These are phyloP conservation scores for Pica pica DNA, from an alignment of 2,113 vertebrate species.

Conservation along the genomic window DNA sequence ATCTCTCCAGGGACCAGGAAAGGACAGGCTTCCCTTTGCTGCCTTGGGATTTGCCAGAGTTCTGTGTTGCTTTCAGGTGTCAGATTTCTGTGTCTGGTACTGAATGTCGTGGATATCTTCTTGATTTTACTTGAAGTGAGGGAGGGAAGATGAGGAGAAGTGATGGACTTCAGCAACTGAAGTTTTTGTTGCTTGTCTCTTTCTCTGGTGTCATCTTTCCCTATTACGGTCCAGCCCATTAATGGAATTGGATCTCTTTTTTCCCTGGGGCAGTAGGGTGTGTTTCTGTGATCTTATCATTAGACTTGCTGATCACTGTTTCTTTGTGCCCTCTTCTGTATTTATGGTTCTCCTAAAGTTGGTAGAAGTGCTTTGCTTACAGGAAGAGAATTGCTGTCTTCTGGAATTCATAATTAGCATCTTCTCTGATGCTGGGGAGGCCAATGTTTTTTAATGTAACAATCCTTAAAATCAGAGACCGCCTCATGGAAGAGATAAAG, in stretches of 20 bases:
- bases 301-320: neutral
- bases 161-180: neutral
- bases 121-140: neutral
- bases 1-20: neutral
- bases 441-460: neutral
- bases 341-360: neutral
- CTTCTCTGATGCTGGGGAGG: neutral
- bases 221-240: neutral
- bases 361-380: neutral
- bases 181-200: neutral
- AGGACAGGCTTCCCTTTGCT: neutral
- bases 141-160: neutral
- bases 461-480: neutral
- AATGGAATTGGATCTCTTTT: neutral
- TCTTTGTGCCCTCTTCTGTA: neutral
- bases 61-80: neutral
- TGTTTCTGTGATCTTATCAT: neutral
- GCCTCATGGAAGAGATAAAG: neutral
- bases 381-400: neutral
- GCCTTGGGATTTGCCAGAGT: neutral
- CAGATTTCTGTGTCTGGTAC: neutral
- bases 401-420: neutral
- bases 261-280: neutral
- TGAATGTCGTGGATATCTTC: neutral
- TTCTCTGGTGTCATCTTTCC: constrained; percentile 9